Base-by-base conservation (phyloP, 2,797 vertebrate genomes). In the Onychomys torridus region DNA sequence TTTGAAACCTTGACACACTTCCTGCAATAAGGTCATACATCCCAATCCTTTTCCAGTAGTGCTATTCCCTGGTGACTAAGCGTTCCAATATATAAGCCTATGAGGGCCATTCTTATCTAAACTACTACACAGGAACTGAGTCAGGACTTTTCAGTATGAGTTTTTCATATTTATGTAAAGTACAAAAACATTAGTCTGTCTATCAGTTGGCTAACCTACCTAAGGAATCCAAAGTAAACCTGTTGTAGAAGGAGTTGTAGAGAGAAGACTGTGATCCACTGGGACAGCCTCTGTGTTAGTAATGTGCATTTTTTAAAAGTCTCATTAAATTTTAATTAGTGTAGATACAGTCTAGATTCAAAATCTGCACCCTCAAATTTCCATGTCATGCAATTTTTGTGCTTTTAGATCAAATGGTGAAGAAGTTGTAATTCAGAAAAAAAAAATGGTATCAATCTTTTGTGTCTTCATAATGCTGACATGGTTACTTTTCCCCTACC, bases 381-480 rank as follows among this genome's bases (percentile, higher is more conserved):
- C 76, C 78, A 73, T 40, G 55, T 81, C 55, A 43, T 67, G 9
- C 69, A 29, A 76, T 90, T 86, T 85, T 89, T 94, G 46, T 97
- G 43, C 91, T 95, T 94, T 91, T 82, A 94, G 96, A 63, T 43
- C 93, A 63, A 61, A 14, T 95, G 69, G 57, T 76, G 32, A 76
- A 93, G 76, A 89, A 91, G 21, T 93, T 82, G 13, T 65, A 89
- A 93, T 79, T 84, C 49, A 55, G 52, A 55, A 57, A 78, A 55
- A 55, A 63, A 79, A 67, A 87, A 78, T 63, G 29, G 0, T 77
- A 25, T 90, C 92, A 52, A 25, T 94, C 55, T 97, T 77, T 89
- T 90, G 86, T 96, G 97, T 69, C 87, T 97, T 96, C 91, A 63
- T 82, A 55, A 65, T 93, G 95, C 92, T 95, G 96, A 95, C 84